Conservation (phyloP, 2,888 invertebrate species). For the Dyspetes luteomarginatus region DNA sequence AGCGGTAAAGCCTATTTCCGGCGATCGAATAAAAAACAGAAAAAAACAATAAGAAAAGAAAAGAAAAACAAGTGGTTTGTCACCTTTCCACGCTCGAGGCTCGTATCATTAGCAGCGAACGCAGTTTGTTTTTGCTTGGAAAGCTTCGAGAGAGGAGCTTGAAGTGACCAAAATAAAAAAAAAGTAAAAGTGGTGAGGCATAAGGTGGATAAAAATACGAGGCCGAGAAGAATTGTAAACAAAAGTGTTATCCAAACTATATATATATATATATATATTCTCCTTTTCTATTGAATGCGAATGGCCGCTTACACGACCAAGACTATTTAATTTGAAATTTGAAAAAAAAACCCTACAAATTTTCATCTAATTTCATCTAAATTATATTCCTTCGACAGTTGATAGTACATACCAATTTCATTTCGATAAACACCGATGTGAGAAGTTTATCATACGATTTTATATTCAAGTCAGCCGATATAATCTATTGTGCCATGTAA, state of each 20-base stretch:
- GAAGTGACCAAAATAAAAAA: background rate
- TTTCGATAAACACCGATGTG: background rate
- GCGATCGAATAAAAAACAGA: slow-evolving; percentile 29
- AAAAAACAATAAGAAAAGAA: slow-evolving; percentile 17
- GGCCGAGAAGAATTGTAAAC: too few relatives aligned
- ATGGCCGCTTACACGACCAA: too few relatives aligned
- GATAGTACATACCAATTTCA: background rate
- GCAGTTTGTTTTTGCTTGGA: slow-evolving; percentile 20
- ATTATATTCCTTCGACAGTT: background rate
- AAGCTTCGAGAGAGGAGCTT: too few relatives aligned
- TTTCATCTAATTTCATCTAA: background rate
- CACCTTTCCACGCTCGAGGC: slow-evolving; percentile 49
- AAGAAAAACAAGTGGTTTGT: slow-evolving; percentile 40
- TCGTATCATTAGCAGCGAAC: slow-evolving; percentile 1
- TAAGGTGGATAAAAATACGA: too few relatives aligned
- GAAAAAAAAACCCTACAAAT: background rate
- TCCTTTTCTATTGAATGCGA: too few relatives aligned
- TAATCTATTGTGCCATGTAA: background rate
- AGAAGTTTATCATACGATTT: too few relatives aligned
- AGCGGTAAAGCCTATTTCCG: slow-evolving; percentile 27
- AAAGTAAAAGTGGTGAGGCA: background rate
- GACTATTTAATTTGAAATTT: too few relatives aligned
- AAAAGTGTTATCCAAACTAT: too few relatives aligned
- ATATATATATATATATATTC: too few relatives aligned
- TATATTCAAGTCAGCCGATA: background rate